Percentiles rank a stretch among this genome's conserved stretches.
Evolutionary conservation across 2,888 invertebrate genomes (phyloP).

Genomic region (Eupithecia exiguata): DNA sequence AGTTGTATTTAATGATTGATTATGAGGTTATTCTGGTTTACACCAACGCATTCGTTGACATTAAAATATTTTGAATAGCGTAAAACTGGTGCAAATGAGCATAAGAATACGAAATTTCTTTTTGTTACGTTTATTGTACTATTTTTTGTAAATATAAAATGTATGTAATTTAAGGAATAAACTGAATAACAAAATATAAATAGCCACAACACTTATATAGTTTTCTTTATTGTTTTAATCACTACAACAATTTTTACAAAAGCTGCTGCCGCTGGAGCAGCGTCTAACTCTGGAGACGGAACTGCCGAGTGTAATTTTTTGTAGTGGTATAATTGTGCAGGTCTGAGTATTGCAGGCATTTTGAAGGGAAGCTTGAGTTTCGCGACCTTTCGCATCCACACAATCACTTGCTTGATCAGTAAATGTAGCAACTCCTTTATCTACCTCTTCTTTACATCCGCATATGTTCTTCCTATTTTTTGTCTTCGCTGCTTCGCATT

Average conservation of each 20-base stretch:
- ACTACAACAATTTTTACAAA: neutral
- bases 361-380: conserved; percentile 47
- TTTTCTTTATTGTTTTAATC: conserved; percentile 52
- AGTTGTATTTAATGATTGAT: conserved; percentile 61
- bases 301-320: neutral
- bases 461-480: conserved; percentile 31
- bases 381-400: conserved; percentile 36
- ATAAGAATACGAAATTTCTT: conserved; percentile 69
- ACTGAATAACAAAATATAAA: conserved; percentile 82
- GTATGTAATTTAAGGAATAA: conserved; percentile 71
- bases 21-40: conserved; percentile 16
- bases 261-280: neutral
- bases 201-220: conserved; percentile 59
- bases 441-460: conserved; percentile 40
- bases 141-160: conserved; percentile 75
- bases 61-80: neutral
- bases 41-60: neutral
- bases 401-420: conserved; percentile 50
- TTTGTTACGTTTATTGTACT: conserved; percentile 78
- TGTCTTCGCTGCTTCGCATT: neutral
- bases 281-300: neutral
- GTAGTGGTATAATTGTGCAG: conserved; percentile 9
- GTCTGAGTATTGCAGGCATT: conserved; percentile 49
- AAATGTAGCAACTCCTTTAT: conserved; percentile 58
- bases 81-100: conserved; percentile 29